phyloP scores from a whole-genome alignment of 2,797 vertebrate genomes.

The Florisuga fusca region DNA sequence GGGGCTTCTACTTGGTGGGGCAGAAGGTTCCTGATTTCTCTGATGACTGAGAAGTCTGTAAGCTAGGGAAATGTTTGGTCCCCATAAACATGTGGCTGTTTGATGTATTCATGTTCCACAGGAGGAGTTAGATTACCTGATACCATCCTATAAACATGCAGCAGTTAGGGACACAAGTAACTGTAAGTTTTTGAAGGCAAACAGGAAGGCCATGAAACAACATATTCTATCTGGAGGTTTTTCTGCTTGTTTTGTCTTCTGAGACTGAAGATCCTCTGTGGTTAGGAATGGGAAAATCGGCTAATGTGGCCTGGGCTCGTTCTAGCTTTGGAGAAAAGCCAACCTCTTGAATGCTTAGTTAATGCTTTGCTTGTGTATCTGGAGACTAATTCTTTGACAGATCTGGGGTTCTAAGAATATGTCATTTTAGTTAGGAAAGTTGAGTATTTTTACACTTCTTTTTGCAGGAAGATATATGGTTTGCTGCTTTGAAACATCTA shows the following conservation, averaged over 20 bases:
- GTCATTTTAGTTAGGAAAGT: background rate
- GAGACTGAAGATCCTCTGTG: background rate
- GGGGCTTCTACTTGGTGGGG: accelerated
- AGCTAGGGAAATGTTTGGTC: background rate
- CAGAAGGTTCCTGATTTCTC: background rate
- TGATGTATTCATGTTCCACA: background rate
- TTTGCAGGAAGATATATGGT: background rate
- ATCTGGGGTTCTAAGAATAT: background rate
- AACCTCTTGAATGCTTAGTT: background rate
- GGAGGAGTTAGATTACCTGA: background rate
- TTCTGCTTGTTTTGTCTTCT: background rate
- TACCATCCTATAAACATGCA: background rate
- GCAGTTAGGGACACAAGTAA: background rate
- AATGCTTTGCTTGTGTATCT: background rate
- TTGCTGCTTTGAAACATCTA: background rate
- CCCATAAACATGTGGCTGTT: background rate
- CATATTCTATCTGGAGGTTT: background rate
- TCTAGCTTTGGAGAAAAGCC: background rate
- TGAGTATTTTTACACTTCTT: background rate
- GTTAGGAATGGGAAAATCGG: background rate
- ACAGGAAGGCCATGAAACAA: accelerated
- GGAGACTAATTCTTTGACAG: background rate
- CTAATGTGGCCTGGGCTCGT: background rate
- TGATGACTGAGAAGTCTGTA: background rate
- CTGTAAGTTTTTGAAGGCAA: background rate